Conservation (phyloP, 2,797 vertebrate genomes). For the Sarcoramphus papa region DNA sequence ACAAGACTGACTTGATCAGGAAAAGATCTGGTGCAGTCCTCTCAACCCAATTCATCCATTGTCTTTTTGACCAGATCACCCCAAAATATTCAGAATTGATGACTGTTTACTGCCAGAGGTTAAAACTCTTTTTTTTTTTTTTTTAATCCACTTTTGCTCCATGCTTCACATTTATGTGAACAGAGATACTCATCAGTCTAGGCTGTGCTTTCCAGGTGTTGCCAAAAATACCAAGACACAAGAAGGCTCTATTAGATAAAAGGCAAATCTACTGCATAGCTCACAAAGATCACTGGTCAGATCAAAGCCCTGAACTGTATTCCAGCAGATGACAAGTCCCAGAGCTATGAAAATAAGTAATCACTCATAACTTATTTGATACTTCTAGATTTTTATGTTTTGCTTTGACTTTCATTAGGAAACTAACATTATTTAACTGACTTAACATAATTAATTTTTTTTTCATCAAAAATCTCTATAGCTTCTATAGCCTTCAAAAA, state of each 20-base stretch:
- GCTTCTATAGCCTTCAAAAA: neutral
- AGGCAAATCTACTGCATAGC: neutral
- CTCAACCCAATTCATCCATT: too few species aligned
- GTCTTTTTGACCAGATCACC: neutral
- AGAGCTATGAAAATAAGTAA: neutral
- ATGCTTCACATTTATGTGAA: neutral
- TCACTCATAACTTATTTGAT: neutral
- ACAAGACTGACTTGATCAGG: neutral
- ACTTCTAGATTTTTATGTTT: neutral
- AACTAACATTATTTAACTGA: neutral
- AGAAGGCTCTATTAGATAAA: neutral
- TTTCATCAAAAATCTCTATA: neutral
- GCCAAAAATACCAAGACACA: neutral
- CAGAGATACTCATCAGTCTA: neutral
- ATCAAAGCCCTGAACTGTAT: neutral
- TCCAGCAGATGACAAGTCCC: neutral
- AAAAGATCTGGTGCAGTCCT: neutral
- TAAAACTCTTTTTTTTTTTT: neutral
- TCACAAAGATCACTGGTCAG: neutral
- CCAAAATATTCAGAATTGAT: neutral
- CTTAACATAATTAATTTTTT: neutral
- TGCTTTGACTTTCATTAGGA: neutral
- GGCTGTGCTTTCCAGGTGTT: neutral
- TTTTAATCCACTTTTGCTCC: neutral
- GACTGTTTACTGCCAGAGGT: neutral